A percentile compares a stretch with the other conserved stretches of the same genome.
Evolutionary conservation across 2,888 invertebrate species (phyloP).

Genomic region (Andrena minutula): DNA sequence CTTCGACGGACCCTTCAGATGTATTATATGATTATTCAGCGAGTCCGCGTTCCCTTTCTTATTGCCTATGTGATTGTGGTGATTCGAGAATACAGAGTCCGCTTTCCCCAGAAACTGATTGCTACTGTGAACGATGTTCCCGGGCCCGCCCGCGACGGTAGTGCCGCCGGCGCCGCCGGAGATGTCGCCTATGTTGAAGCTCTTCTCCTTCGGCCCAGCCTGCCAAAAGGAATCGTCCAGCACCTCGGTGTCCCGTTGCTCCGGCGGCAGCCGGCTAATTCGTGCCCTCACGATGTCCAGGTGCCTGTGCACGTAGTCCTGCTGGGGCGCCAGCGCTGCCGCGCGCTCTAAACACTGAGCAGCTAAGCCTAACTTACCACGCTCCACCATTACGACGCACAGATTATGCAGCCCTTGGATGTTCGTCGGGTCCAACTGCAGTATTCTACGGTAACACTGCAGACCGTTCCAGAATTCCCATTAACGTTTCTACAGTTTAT

Average conservation of each 20-base stretch:
- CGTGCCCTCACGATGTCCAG: constrained; percentile 94
- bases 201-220: constrained; percentile 58
- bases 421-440: constrained; percentile 95
- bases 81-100: constrained; percentile 79
- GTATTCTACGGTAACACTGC: constrained; percentile 95
- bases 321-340: constrained; percentile 93
- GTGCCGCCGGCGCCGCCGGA: constrained; percentile 15
- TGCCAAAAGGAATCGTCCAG: constrained; percentile 81
- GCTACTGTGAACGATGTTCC: constrained; percentile 54
- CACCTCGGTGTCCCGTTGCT: constrained; percentile 79
- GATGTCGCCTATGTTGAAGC: constrained; percentile 62
- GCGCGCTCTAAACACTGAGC: constrained; percentile 94
- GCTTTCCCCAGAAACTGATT: constrained; percentile 76
- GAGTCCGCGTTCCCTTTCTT: constrained; percentile 72
- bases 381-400: constrained; percentile 97
- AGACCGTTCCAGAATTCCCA: constrained; percentile 72
- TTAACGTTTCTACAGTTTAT: not conserved
- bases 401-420: constrained; percentile 98
- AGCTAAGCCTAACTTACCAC: constrained; percentile 93
- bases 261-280: constrained; percentile 83
- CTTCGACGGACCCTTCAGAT: constrained; percentile 75
- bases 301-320: constrained; percentile 96
- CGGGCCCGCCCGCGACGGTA: constrained; percentile 60
- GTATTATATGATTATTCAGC: constrained; percentile 75
- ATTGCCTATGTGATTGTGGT: constrained; percentile 78